These are phyloP conservation scores for Leptinotarsa tumamoca DNA, from an alignment of 2,888 invertebrate species.

Conservation along the genomic window DNA sequence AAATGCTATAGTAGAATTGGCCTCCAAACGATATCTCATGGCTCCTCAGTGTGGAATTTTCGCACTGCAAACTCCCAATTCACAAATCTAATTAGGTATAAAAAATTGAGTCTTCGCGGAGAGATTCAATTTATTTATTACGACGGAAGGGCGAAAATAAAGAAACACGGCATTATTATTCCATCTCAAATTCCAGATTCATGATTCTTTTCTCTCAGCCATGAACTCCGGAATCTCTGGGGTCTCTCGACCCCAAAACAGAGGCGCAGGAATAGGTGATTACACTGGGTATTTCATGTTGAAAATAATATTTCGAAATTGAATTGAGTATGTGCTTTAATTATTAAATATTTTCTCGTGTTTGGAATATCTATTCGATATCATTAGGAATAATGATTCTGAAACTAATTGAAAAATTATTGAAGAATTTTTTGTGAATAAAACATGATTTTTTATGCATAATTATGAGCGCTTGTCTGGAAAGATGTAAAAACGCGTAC, in stretches of 20 bases:
- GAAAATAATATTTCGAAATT: no score
- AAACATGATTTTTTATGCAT: no score
- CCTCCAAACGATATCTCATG: not conserved
- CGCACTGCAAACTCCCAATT: conserved; percentile 28
- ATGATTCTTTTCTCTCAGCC: conserved; percentile 47
- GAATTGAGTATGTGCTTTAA: no score
- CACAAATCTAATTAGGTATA: conserved; percentile 44
- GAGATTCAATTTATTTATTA: conserved; percentile 47
- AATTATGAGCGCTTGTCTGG: no score
- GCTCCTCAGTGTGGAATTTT: not conserved
- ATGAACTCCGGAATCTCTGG: conserved; percentile 39
- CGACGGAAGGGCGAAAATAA: conserved; percentile 34
- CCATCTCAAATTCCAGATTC: conserved; percentile 43
- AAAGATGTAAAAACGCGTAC: no score
- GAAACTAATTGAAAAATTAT: no score
- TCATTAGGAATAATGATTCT: no score
- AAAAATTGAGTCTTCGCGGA: conserved; percentile 36
- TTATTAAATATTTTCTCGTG: no score
- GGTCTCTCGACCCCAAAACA: conserved; percentile 29
- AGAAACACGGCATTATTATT: conserved; percentile 49
- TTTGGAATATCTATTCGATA: no score
- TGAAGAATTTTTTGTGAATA: no score
- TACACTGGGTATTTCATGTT: no score
- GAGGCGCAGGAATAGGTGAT: no score
- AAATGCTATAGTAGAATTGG: not conserved